A percentile compares a stretch with the other conserved stretches of the same genome.
phyloP scores from a whole-genome alignment of 2,797 vertebrate genomes.

The Lindbergichthys nudifrons region DNA sequence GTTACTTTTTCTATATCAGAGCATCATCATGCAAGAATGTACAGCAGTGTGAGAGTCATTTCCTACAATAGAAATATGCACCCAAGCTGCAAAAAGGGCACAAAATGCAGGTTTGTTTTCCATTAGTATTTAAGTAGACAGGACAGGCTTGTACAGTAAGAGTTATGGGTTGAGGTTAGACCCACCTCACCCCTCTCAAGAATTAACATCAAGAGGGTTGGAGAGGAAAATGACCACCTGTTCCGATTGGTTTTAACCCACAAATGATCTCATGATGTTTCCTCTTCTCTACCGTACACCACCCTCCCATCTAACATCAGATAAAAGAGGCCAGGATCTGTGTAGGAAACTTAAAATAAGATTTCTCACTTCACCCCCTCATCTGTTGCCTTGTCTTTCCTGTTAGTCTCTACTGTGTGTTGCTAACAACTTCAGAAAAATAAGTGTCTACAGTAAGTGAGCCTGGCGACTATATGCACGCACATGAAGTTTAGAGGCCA shows the following conservation, averaged over 20 bases:
- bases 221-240: conserved; percentile 2
- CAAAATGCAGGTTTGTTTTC: conserved; percentile 24
- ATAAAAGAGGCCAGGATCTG: conserved; percentile 19
- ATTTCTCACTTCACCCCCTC: no score
- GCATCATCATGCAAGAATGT: not conserved
- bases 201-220: not conserved
- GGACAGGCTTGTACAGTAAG: not conserved
- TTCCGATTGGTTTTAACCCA: conserved; percentile 17
- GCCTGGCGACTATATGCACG: not conserved
- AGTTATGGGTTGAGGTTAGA: not conserved
- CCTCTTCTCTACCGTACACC: not conserved
- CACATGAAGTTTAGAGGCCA: conserved; percentile 1
- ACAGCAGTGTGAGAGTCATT: conserved; percentile 32
- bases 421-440: not conserved
- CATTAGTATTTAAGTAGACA: not conserved
- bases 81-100: not conserved
- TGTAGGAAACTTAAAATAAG: not conserved
- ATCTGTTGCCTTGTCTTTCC: not conserved
- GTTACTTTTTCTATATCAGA: not conserved
- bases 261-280: conserved; percentile 23
- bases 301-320: not conserved
- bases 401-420: not conserved
- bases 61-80: conserved; percentile 11
- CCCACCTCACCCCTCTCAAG: no score
- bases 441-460: not conserved